Percentiles rank a stretch among this genome's conserved stretches.
Conservation (phyloP, 2,113 vertebrate genomes). For the Oxygymnocypris stewartii region DNA sequence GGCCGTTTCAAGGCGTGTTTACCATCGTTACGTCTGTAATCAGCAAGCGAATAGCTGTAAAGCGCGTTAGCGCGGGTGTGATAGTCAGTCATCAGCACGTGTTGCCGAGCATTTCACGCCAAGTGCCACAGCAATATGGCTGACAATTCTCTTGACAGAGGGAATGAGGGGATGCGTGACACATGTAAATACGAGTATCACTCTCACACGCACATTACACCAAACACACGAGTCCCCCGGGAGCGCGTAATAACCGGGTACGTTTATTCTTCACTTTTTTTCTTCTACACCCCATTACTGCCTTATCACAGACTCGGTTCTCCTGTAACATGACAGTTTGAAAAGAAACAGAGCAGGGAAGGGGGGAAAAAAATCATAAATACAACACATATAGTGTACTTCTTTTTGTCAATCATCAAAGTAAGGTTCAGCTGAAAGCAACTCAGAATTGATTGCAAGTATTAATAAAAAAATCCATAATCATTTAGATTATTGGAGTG, state of each 20-base stretch:
- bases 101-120: slow-evolving; percentile 55
- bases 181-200: slow-evolving; percentile 61
- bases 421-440: slow-evolving; percentile 41
- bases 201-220: slow-evolving; percentile 39
- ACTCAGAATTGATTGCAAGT: slow-evolving; percentile 15
- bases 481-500: slow-evolving; percentile 60
- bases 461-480: slow-evolving; percentile 61
- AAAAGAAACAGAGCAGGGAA: slow-evolving; percentile 9
- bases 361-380: not conserved
- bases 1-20: slow-evolving; percentile 38
- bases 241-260: slow-evolving; percentile 51
- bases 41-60: slow-evolving; percentile 37
- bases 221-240: slow-evolving; percentile 57
- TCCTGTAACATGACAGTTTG: slow-evolving; percentile 56
- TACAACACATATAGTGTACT: slow-evolving; percentile 27
- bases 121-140: slow-evolving; percentile 52
- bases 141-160: slow-evolving; percentile 59
- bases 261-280: slow-evolving; percentile 29
- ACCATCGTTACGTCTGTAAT: slow-evolving; percentile 28
- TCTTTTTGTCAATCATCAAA: slow-evolving; percentile 51
- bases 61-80: slow-evolving; percentile 44
- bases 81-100: slow-evolving; percentile 54
- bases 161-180: slow-evolving; percentile 54
- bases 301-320: slow-evolving; percentile 55
- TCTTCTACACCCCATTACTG: slow-evolving; percentile 63